A percentile compares a stretch with the other conserved stretches of the same genome.
Evolutionary conservation across 2,113 vertebrate genomes (phyloP).

Genomic region (Calidris pugnax): DNA sequence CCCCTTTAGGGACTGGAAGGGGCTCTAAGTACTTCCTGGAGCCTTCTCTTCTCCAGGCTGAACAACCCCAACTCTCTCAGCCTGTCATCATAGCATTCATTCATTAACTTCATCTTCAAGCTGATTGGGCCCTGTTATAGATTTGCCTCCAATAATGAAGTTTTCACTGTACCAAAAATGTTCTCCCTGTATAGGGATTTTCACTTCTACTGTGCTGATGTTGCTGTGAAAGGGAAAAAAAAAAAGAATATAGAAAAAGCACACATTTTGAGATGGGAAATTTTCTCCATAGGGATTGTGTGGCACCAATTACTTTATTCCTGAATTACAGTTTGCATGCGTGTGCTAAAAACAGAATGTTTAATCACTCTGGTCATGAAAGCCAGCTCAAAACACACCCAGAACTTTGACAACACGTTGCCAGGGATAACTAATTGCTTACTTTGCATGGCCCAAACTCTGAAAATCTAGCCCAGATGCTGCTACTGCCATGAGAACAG

Average conservation of each 20-base stretch:
- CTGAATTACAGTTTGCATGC: rapidly evolving
- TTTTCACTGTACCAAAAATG: neutral
- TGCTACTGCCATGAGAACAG: neutral
- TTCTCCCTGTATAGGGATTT: neutral
- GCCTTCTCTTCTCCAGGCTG: no score
- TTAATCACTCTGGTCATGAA: neutral
- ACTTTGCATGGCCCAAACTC: neutral
- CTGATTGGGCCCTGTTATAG: neutral
- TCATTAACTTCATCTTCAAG: neutral
- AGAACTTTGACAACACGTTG: neutral
- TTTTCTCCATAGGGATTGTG: neutral
- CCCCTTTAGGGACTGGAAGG: no score
- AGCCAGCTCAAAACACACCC: neutral
- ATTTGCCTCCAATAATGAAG: neutral
- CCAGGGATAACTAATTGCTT: neutral
- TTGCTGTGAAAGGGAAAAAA: neutral
- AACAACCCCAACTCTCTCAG: no score
- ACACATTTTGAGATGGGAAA: neutral
- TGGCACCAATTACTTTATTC: neutral
- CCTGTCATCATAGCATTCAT: no score
- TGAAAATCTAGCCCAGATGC: neutral
- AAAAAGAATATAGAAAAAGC: neutral
- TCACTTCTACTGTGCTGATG: neutral
- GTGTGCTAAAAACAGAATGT: rapidly evolving
- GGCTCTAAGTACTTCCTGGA: no score